Base-by-base conservation (phyloP, 2,888 invertebrate species). In the Drosophila paranaensis region DNA sequence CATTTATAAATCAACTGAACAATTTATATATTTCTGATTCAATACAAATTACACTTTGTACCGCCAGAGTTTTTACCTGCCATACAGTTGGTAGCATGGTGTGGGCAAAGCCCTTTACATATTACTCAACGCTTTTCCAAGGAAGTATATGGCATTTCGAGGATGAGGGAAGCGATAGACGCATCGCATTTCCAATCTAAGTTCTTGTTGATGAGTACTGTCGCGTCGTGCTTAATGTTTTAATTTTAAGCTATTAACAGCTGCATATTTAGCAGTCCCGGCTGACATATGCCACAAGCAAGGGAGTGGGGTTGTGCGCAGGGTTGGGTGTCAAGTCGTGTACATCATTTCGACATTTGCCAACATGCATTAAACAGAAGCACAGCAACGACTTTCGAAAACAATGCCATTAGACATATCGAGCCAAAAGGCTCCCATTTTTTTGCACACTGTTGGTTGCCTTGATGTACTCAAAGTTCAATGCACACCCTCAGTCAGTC, bases 381-480 rank as follows among this genome's bases (percentile, higher is more conserved):
- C 56, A 45, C 4, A 65, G 43, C 60, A 46, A 39, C 58, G 60
- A 60, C 48, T 63, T 75, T 73, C 84, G 88, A 89, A 82, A 87
- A 87, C 86, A 87, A 89, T 77, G 85, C 86, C 86, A 87, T 87
- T 87, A 87, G 88, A 81, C 84, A 77, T 79, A 80, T 77, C 71
- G 84, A 88, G 71, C 60, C 77, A 77, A 82, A 83, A 74, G 76
- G 89, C 86, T 88, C 86, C 86, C 88, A 88, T 87, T 87, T 86
- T 86, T 89, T 89, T 89, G 89, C 89, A 89, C 86, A 89, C 88
- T 88, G 86, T 87, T 67, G 80, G 82, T 58, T 64, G 79, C 81
- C 81, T 76, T 83, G 78, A 79, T 81, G 81, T 80, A 80, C 74
- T 81, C 77, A 81, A 77, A 73, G 73, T 74, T 66, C 69, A 75